Conservation (phyloP, 2,113 vertebrate genomes). For the Lampris incognitus region DNA sequence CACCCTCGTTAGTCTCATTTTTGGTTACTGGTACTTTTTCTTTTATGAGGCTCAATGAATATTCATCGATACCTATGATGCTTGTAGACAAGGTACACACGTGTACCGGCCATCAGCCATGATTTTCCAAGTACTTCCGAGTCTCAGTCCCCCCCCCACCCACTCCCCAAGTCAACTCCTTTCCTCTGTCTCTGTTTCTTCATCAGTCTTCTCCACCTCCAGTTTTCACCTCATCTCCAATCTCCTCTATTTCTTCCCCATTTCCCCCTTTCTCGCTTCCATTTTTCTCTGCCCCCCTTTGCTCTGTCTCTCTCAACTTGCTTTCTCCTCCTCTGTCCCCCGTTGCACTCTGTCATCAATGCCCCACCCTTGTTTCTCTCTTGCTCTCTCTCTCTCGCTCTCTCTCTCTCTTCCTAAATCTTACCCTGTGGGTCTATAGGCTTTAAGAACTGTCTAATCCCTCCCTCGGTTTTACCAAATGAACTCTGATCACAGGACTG, state of each 20-base stretch:
- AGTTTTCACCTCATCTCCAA: conserved; percentile 54
- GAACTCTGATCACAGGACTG: conserved; percentile 58
- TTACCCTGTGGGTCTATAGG: conserved; percentile 38
- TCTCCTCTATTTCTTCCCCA: conserved; percentile 36
- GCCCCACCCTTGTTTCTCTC: conserved; percentile 5
- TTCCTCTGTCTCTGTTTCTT: conserved; percentile 24
- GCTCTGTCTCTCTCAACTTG: conserved; percentile 23
- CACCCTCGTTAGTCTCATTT: too few species aligned
- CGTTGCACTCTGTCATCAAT: not conserved
- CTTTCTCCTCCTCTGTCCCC: conserved; percentile 7
- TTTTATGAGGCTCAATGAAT: too few species aligned
- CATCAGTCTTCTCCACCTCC: conserved; percentile 27
- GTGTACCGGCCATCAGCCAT: too few species aligned
- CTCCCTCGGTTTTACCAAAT: conserved; percentile 26
- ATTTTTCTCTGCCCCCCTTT: not conserved
- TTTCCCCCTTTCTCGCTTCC: conserved; percentile 17
- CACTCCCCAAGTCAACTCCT: conserved; percentile 3
- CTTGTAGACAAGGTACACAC: too few species aligned
- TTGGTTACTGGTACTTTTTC: too few species aligned
- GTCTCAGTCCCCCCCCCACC: too few species aligned
- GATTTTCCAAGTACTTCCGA: too few species aligned
- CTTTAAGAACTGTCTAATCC: conserved; percentile 51
- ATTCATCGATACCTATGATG: too few species aligned
- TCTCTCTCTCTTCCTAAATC: conserved; percentile 42
- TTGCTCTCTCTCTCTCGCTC: not conserved